phyloP scores from a whole-genome alignment of 2,797 vertebrate species.

The Molossus alvarezi region DNA sequence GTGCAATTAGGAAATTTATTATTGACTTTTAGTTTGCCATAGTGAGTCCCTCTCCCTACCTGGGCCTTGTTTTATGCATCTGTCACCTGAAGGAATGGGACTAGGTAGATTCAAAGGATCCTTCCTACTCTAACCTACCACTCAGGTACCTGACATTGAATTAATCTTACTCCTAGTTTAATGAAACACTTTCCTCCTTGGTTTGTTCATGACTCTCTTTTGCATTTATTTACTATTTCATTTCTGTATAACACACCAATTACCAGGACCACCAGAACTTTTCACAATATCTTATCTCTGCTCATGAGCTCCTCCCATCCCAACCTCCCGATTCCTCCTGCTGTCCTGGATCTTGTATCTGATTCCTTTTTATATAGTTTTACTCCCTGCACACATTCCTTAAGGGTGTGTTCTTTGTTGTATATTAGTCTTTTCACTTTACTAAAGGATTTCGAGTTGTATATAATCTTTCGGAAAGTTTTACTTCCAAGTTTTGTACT shows the following conservation, averaged over 20 bases:
- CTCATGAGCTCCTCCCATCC: not conserved
- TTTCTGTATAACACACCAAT: not conserved
- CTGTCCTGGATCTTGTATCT: not conserved
- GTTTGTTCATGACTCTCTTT: not conserved
- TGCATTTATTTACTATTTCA: not conserved
- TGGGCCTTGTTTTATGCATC: slow-evolving; percentile 6
- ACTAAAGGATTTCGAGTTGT: not conserved
- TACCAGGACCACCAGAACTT: not conserved
- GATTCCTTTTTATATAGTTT: not conserved
- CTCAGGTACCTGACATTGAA: not conserved
- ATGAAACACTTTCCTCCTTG: not conserved
- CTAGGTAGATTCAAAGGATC: not conserved
- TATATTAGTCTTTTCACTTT: not conserved
- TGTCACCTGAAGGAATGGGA: not conserved
- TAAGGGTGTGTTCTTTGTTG: not conserved
- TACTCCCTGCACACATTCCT: not conserved
- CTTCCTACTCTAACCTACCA: not conserved
- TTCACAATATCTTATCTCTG: not conserved
- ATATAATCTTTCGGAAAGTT: not conserved
- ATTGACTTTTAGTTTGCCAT: not conserved
- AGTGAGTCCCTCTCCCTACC: not conserved
- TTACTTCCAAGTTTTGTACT: not conserved
- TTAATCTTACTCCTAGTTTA: not conserved
- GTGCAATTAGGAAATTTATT: not conserved
- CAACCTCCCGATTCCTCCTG: not conserved